These are phyloP conservation scores for Drosophila pseudotakahashii DNA, from an alignment of 2,888 invertebrate species.

Conservation along the genomic window DNA sequence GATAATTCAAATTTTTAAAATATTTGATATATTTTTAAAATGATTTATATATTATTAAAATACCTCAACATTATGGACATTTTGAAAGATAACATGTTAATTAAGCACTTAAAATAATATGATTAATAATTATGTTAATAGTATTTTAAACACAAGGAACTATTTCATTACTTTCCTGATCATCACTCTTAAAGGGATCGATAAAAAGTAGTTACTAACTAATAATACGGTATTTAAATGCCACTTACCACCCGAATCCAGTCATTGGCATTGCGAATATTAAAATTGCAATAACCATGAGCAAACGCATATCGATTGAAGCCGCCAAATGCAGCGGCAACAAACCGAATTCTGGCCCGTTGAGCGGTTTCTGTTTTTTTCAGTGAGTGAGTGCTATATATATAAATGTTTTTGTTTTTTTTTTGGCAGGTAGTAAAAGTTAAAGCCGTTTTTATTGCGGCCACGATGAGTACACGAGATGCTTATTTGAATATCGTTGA, in stretches of 20 bases:
- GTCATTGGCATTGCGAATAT: conserved; percentile 95
- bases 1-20: no score
- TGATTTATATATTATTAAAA: no score
- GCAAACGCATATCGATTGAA: conserved; percentile 87
- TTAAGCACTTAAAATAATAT: no score
- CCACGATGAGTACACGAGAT: conserved; percentile 49
- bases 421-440: conserved; percentile 70
- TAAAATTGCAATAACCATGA: conserved; percentile 92
- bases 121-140: no score
- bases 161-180: background rate
- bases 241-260: conserved; percentile 94
- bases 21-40: no score
- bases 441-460: conserved; percentile 60
- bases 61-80: no score
- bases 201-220: background rate
- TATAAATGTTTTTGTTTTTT: conserved; percentile 16
- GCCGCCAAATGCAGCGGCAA: conserved; percentile 72
- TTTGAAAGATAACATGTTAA: no score
- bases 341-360: conserved; percentile 69
- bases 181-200: background rate
- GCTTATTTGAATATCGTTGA: conserved; percentile 64
- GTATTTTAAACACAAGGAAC: background rate
- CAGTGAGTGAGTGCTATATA: conserved; percentile 19
- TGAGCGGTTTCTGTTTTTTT: conserved; percentile 50
- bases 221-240: background rate